phyloP scores from a whole-genome alignment of 2,797 vertebrate genomes.

The Silurus lanzhouensis region DNA sequence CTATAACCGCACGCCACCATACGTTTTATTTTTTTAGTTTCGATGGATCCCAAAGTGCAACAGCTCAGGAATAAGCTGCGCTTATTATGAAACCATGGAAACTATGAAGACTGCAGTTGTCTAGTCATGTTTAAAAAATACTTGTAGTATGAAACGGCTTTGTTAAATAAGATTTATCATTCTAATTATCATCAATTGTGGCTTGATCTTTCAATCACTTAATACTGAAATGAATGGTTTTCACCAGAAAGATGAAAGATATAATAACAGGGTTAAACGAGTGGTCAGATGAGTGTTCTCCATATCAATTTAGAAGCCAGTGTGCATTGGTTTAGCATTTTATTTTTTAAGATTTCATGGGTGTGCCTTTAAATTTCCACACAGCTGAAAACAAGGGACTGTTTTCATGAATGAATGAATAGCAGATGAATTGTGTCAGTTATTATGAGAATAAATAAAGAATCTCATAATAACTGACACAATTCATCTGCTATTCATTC shows the following conservation, averaged over 20 bases:
- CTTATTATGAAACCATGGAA: constrained; percentile 8
- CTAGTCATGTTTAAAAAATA: neutral
- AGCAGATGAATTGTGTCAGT: neutral
- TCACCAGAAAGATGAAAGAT: neutral
- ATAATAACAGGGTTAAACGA: neutral
- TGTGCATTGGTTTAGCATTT: neutral
- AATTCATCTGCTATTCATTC: too few relatives aligned
- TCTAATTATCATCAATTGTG: neutral
- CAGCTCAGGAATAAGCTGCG: neutral
- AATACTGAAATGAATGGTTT: neutral
- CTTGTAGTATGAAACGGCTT: neutral
- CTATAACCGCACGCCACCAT: neutral
- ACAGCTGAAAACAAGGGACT: neutral
- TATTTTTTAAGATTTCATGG: neutral
- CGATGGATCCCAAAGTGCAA: neutral
- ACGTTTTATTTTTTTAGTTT: neutral
- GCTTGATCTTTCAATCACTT: neutral
- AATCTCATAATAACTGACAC: too few relatives aligned
- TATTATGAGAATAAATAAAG: neutral
- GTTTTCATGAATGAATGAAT: neutral
- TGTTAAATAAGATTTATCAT: neutral
- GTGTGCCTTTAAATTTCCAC: neutral
- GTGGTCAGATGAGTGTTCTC: neutral
- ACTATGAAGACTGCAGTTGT: constrained; percentile 5
- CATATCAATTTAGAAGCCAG: neutral